Evolutionary conservation across 2,888 invertebrate species (phyloP).

Genomic region (Nomada goodeniana): DNA sequence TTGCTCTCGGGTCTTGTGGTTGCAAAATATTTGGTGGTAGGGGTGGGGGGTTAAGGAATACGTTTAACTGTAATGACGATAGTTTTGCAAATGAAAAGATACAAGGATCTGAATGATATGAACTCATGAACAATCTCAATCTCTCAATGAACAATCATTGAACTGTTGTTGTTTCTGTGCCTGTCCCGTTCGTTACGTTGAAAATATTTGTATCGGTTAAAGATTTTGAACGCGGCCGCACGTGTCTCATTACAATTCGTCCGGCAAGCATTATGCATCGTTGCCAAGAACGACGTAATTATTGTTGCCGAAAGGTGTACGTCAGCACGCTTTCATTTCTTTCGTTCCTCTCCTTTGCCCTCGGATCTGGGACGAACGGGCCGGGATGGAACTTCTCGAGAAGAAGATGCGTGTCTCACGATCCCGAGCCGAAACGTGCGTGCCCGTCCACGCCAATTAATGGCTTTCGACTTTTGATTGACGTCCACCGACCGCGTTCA

Average conservation of each 20-base stretch:
- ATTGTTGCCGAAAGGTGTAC: constrained; percentile 11
- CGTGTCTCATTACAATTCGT: neutral
- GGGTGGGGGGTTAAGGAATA: too few relatives aligned
- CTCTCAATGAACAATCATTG: too few relatives aligned
- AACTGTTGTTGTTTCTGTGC: too few relatives aligned
- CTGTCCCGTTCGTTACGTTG: too few relatives aligned
- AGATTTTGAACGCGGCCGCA: too few relatives aligned
- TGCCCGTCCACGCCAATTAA: constrained; percentile 70
- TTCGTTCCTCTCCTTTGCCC: neutral
- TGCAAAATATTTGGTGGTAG: too few relatives aligned
- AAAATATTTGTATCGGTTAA: too few relatives aligned
- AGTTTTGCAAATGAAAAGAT: too few relatives aligned
- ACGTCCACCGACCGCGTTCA: constrained; percentile 60
- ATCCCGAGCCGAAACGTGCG: constrained; percentile 62
- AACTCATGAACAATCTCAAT: too few relatives aligned
- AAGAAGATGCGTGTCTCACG: constrained; percentile 65
- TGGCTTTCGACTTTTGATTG: constrained; percentile 73
- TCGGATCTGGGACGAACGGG: constrained; percentile 37
- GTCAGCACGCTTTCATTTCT: constrained; percentile 38
- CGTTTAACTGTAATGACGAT: too few relatives aligned
- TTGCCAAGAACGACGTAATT: constrained; percentile 24
- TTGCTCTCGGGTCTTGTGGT: too few relatives aligned
- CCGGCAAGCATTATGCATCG: neutral
- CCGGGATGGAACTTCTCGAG: neutral
- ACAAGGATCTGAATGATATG: too few relatives aligned